phyloP scores from a whole-genome alignment of 2,113 vertebrate species.

The Thomomys bottae region DNA sequence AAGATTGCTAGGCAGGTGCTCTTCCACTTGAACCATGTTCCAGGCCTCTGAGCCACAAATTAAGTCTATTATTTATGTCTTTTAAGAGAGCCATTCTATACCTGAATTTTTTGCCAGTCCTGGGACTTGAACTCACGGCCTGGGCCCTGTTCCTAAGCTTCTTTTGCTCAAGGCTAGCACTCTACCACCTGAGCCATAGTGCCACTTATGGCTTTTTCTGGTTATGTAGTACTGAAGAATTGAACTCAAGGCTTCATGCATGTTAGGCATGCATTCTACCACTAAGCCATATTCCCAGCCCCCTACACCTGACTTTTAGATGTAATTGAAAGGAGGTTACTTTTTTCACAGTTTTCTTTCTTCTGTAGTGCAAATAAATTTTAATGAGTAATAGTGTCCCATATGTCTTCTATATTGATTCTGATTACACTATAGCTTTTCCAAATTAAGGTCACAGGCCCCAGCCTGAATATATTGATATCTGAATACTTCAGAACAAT shows the following conservation, averaged over 20 bases:
- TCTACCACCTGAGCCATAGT: no score
- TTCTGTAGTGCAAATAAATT: not conserved
- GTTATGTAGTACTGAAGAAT: no score
- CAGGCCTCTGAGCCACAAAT: no score
- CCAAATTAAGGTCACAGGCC: not conserved
- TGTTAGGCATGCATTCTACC: no score
- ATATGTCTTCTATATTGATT: not conserved
- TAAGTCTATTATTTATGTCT: not conserved
- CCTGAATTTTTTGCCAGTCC: not conserved
- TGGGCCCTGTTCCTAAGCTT: no score
- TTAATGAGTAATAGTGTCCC: not conserved
- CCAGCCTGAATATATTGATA: not conserved
- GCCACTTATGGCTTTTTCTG: no score
- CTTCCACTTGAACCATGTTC: no score
- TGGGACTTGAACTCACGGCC: no score
- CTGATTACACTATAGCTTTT: not conserved
- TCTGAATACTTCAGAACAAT: not conserved
- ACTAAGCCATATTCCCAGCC: no score
- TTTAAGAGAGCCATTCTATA: not conserved
- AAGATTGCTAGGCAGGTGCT: no score
- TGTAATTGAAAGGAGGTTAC: not conserved
- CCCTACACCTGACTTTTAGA: not conserved
- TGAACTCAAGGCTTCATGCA: no score
- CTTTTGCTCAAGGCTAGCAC: no score
- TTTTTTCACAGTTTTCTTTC: conserved; percentile 27